Evolutionary conservation across 2,113 vertebrate genomes (phyloP).

Genomic region (Ornithorhynchus anatinus): DNA sequence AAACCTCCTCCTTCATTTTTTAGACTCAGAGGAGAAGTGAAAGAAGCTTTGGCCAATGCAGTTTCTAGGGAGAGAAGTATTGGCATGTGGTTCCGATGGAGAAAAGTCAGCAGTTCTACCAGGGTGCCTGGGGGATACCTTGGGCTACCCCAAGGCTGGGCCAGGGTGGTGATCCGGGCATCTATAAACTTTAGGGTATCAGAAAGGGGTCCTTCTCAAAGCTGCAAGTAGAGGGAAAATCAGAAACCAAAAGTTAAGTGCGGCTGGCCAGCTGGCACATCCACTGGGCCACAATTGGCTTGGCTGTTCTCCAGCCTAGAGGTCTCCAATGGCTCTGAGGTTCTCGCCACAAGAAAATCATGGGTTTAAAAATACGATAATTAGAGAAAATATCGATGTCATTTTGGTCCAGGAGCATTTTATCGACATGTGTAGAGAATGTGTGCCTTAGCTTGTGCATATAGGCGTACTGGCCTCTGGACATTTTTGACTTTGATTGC

Average conservation of each 20-base stretch:
- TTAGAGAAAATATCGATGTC: conserved; percentile 70
- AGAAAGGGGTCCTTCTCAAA: conserved; percentile 25
- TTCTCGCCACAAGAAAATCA: conserved; percentile 67
- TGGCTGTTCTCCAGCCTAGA: conserved; percentile 52
- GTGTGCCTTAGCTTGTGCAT: conserved; percentile 47
- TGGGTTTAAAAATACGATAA: conserved; percentile 65
- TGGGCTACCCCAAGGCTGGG: background rate
- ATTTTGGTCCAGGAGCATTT: conserved; percentile 56
- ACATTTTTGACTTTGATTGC: background rate
- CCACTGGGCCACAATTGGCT: conserved; percentile 48
- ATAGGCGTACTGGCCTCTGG: no score
- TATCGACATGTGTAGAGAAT: conserved; percentile 28
- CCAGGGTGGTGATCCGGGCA: background rate
- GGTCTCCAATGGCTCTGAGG: conserved; percentile 59
- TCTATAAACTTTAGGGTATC: background rate
- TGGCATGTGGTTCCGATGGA: background rate
- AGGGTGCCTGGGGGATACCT: background rate
- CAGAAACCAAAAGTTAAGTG: conserved; percentile 33
- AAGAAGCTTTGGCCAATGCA: background rate
- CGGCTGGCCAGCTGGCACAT: conserved; percentile 51
- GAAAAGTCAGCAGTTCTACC: background rate
- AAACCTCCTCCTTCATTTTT: conserved; percentile 3
- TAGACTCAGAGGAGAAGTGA: background rate
- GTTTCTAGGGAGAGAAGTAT: background rate
- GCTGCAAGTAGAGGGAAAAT: conserved; percentile 41